A percentile compares a stretch with the other conserved stretches of the same genome.
These are phyloP conservation scores for Porites australiensis DNA, from an alignment of 64 coral and sea anemone genomes.

Conservation along the genomic window DNA sequence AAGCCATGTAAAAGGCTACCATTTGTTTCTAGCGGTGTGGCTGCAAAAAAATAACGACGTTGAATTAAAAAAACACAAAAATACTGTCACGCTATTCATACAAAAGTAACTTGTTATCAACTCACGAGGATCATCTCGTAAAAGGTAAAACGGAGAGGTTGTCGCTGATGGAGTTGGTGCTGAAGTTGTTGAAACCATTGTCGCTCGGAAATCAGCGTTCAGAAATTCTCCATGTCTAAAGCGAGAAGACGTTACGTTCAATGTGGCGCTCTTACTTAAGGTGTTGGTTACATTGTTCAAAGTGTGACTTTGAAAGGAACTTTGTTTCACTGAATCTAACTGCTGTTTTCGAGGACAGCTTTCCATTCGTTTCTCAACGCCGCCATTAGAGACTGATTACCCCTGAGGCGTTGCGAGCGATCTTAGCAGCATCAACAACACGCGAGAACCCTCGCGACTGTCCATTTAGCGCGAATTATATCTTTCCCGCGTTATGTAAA, in stretches of 20 bases:
- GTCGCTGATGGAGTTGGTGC: constrained; percentile 77
- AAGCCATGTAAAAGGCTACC: constrained; percentile 95
- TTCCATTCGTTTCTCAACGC: constrained; percentile 76
- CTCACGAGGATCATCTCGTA: constrained; percentile 86
- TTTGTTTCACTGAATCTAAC: constrained; percentile 42
- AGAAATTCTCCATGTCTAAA: background rate
- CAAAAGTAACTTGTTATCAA: background rate
- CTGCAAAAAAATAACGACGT: constrained; percentile 37
- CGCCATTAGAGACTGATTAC: constrained; percentile 81
- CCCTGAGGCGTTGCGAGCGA: constrained; percentile 35
- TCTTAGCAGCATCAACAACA: constrained; percentile 37
- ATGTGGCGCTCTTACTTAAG: background rate
- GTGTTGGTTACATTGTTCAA: constrained; percentile 64
- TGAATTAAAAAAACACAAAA: background rate
- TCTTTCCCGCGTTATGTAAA: background rate
- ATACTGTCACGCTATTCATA: background rate
- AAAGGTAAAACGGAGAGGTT: constrained; percentile 90
- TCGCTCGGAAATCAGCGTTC: constrained; percentile 5
- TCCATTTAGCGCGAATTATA: constrained; percentile 9
- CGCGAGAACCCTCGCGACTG: background rate
- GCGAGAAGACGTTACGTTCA: constrained; percentile 3
- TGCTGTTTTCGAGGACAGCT: constrained; percentile 60
- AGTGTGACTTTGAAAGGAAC: constrained; percentile 22
- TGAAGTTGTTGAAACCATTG: constrained; percentile 94
- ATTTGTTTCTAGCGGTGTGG: constrained; percentile 57